These are phyloP conservation scores for Oryzias javanicus DNA, from an alignment of 2,113 vertebrate genomes.

Conservation along the genomic window DNA sequence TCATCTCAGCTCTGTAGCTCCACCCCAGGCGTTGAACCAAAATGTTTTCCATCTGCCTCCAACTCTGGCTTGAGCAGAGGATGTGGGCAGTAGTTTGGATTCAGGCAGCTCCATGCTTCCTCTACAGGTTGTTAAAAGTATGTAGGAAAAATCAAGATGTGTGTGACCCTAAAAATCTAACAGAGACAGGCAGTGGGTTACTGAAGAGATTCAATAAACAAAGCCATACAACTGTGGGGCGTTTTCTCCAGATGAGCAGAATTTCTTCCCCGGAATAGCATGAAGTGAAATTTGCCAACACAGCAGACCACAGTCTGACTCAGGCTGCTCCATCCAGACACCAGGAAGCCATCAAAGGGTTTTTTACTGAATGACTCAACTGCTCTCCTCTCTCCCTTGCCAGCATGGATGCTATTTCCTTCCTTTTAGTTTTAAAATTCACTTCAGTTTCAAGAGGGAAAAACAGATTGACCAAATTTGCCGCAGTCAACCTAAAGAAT, in stretches of 20 bases:
- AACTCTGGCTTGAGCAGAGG: conserved; percentile 51
- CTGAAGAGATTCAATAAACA: neutral
- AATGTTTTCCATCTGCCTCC: conserved; percentile 38
- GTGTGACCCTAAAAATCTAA: neutral
- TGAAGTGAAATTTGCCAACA: conserved; percentile 37
- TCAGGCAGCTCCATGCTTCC: conserved; percentile 34
- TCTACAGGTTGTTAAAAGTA: conserved; percentile 13
- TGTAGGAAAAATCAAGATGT: neutral
- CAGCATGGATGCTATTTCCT: conserved; percentile 13
- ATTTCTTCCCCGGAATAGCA: conserved; percentile 8
- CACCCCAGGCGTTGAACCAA: conserved; percentile 17
- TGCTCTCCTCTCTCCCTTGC: conserved; percentile 17
- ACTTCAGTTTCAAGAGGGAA: conserved; percentile 12
- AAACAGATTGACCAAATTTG: conserved; percentile 15
- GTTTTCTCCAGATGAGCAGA: neutral
- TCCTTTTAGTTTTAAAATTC: conserved; percentile 13
- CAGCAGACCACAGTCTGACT: conserved; percentile 53
- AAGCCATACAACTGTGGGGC: neutral
- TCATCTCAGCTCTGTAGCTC: conserved; percentile 26
- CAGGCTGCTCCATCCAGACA: conserved; percentile 49
- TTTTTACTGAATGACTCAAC: conserved; percentile 52
- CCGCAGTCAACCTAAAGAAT: neutral
- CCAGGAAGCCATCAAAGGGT: conserved; percentile 54
- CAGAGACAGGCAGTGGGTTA: conserved; percentile 1
- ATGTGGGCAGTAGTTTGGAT: conserved; percentile 54